These are phyloP conservation scores for Serranus cabrilla DNA, from an alignment of 2,797 vertebrate species.

Conservation along the genomic window DNA sequence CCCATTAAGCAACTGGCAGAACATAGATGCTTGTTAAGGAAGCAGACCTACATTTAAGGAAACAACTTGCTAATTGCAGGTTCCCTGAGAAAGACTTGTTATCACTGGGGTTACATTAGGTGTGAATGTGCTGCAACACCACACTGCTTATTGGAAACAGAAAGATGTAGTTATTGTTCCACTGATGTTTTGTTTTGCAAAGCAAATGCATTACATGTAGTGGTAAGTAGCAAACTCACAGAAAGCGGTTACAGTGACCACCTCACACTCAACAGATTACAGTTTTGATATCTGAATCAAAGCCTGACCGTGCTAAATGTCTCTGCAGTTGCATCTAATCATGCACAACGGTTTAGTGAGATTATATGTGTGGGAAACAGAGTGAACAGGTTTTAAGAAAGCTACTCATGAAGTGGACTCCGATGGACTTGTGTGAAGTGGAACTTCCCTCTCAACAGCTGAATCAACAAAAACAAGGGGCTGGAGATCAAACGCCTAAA, in stretches of 20 bases:
- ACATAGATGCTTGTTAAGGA: constrained; percentile 23
- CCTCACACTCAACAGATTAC: neutral
- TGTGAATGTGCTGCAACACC: neutral
- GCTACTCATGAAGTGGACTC: neutral
- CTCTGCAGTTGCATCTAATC: neutral
- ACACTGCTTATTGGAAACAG: constrained; percentile 1
- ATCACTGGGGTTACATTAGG: neutral
- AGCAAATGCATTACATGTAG: neutral
- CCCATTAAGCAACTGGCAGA: constrained; percentile 16
- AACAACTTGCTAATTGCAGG: constrained; percentile 9
- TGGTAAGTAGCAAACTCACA: neutral
- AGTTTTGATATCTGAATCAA: neutral
- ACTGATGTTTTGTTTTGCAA: constrained; percentile 5
- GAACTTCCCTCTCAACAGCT: neutral
- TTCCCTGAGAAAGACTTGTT: neutral
- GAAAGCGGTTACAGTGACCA: neutral
- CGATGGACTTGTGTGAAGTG: neutral
- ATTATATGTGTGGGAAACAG: neutral
- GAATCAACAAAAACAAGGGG: neutral
- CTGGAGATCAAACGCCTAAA: neutral
- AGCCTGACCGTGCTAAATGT: neutral
- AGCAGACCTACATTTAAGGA: constrained; percentile 5
- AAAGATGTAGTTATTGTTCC: neutral
- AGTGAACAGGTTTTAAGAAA: neutral
- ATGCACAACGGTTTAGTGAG: neutral